These are phyloP conservation scores for Rattus norvegicus DNA, from an alignment of 2,113 vertebrate species.

Conservation along the genomic window DNA sequence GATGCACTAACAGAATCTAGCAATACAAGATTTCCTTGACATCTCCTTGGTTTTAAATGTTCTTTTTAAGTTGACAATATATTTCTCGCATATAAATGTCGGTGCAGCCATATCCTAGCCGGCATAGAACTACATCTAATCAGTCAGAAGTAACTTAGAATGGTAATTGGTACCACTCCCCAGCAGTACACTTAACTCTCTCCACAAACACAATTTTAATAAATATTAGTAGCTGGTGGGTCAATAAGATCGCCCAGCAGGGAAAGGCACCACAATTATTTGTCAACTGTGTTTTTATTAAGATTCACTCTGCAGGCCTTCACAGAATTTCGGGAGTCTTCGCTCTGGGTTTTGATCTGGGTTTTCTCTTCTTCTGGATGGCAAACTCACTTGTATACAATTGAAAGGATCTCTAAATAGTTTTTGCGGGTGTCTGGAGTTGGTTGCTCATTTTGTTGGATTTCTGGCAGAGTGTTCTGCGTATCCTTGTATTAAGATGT, in stretches of 20 bases:
- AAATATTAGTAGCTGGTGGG: too few species aligned
- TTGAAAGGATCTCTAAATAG: neutral
- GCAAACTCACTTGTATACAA: neutral
- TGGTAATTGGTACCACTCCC: neutral
- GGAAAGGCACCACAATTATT: neutral
- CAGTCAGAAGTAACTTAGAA: neutral
- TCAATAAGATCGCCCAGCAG: neutral
- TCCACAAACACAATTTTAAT: conserved; percentile 16
- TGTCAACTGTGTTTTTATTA: neutral
- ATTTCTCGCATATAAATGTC: neutral
- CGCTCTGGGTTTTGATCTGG: neutral
- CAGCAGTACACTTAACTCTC: neutral
- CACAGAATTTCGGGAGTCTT: neutral
- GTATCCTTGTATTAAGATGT: neutral
- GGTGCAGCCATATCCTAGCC: neutral
- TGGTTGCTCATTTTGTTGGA: neutral
- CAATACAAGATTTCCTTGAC: neutral
- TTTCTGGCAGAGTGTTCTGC: neutral
- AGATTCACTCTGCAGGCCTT: neutral
- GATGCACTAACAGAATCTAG: neutral
- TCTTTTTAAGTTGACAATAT: neutral
- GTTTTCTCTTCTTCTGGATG: neutral
- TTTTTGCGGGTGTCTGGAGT: neutral
- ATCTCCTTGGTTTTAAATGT: neutral
- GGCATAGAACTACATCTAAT: neutral